A percentile compares a stretch with the other conserved stretches of the same genome.
Evolutionary conservation across 2,113 vertebrate genomes (phyloP).

Genomic region (Heliornis fulica): DNA sequence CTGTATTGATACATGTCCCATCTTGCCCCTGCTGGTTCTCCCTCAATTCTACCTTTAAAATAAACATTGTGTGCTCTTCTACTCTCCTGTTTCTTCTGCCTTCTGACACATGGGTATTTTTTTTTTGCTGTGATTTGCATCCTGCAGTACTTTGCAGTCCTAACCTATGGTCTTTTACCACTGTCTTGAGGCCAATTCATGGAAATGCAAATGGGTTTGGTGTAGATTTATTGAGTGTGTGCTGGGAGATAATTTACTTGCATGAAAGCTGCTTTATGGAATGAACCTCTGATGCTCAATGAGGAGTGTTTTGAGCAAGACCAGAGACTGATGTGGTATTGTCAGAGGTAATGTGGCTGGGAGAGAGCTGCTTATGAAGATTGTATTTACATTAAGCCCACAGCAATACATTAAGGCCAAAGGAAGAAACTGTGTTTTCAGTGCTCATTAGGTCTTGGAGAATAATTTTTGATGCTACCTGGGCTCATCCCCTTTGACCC

Average conservation of each 20-base stretch:
- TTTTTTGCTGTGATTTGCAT: background rate
- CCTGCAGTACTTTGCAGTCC: background rate
- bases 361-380: background rate
- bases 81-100: background rate
- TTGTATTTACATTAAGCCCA: background rate
- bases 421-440: background rate
- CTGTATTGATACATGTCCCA: background rate
- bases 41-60: background rate
- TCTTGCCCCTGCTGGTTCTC: background rate
- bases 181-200: background rate
- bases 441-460: background rate
- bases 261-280: background rate
- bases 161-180: background rate
- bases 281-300: background rate
- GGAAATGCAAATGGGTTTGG: background rate
- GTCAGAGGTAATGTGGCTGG: background rate
- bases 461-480: background rate
- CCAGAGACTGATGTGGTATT: background rate
- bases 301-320: background rate
- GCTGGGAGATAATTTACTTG: constrained; percentile 6
- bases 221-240: constrained; percentile 2
- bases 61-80: background rate
- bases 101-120: background rate
- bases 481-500: background rate
- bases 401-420: background rate